phyloP scores from a whole-genome alignment of 2,113 vertebrate species.

The Crypturellus undulatus region DNA sequence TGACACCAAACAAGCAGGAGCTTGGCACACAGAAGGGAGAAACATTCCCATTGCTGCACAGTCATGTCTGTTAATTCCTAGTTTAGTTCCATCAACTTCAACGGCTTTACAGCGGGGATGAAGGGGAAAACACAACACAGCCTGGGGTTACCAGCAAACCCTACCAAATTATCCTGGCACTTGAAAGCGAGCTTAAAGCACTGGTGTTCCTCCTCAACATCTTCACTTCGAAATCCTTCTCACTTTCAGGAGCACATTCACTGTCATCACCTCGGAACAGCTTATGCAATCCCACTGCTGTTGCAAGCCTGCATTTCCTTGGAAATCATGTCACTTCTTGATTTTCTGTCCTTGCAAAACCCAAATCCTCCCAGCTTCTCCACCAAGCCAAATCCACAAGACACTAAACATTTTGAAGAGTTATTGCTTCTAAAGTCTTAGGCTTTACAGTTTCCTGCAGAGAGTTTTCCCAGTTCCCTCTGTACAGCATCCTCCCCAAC shows the following conservation, averaged over 20 bases:
- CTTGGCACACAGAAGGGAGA: slow-evolving; percentile 8
- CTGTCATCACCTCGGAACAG: not conserved
- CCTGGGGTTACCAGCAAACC: not conserved
- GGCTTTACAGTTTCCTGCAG: not conserved
- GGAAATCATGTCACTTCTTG: not conserved
- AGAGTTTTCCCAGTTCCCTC: not conserved
- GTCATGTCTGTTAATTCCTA: slow-evolving; percentile 4
- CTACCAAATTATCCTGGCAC: slow-evolving; percentile 9
- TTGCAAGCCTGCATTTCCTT: not conserved
- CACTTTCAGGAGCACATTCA: not conserved
- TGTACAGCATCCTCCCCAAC: not conserved
- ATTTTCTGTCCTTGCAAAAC: not conserved
- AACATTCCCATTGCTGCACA: not conserved
- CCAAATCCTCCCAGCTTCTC: not conserved
- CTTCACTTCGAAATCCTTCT: not conserved
- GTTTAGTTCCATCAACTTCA: slow-evolving; percentile 24
- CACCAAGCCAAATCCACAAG: not conserved
- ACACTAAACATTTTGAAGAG: not conserved
- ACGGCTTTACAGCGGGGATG: not conserved
- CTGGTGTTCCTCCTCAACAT: not conserved
- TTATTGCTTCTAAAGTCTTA: not conserved
- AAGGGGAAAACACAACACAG: not conserved
- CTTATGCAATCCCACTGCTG: not conserved
- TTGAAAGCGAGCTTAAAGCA: slow-evolving; percentile 4
- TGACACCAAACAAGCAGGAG: slow-evolving; percentile 24